Evolutionary conservation across 1,140 invertebrate genomes (phyloP), one percentile per base, ranked within the genome.

Genomic region (Anastrepha ludens): DNA sequence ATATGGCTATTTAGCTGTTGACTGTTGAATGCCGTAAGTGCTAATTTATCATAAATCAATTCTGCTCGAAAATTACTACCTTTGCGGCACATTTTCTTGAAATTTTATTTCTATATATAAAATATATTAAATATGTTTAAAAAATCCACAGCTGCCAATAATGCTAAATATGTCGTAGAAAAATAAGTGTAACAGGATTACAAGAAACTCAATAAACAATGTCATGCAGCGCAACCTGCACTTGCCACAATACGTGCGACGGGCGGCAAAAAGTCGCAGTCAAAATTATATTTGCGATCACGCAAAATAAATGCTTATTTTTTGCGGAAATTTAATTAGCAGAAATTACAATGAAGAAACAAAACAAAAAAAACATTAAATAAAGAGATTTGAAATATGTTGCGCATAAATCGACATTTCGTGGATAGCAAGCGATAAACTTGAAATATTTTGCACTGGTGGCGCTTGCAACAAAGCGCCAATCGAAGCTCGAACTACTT

Each of bases 31-130:
- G 47, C 74, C 47, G 47, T 41, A 6, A 15, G 74, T 81, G 47
- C 74, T 81, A 50, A 81, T 81, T 55, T 81, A 81, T 81, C 74
- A 81, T 81, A 81, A 81, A 55, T 55, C n/a, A 81, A 81, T 55
- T 20, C 55, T 50, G 47, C 44, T 44, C 20, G 47, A 55, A 81
- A 81, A 55, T 81, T 81, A 81, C 47, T 81, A 81, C 74, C 47
- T 81, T 81, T 81, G 47, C 20, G 47, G 74, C 74, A 50, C 20
- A 81, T 55, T 20, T 81, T n/a, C n/a, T 13, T 47, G 55, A 81
- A 7, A 55, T 81, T 81, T 50, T 41, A 74, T 47, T 47, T 47
- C 15, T 20, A 47, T 47, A 74, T 44, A 13, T 47, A 47, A 74
- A 44, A 44, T 17, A 44, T 41, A 74, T 47, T 74, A 3, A 67